Percentiles rank a stretch among this genome's conserved stretches.
These are phyloP conservation scores for Garra rufa DNA, from an alignment of 2,113 vertebrate species.

Conservation along the genomic window DNA sequence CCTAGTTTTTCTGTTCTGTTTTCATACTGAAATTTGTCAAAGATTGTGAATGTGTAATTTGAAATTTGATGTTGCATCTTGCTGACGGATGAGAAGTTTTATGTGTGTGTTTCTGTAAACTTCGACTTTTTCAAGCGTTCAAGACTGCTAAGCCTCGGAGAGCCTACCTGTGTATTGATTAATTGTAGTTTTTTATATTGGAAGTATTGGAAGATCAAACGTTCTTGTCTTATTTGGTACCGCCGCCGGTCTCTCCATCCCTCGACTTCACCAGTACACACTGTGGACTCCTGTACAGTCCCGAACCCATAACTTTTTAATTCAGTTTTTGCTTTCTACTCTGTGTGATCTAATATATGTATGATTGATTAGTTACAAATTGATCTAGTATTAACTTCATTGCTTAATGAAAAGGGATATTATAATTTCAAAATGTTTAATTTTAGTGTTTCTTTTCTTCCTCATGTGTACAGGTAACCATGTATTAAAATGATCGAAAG, in stretches of 20 bases:
- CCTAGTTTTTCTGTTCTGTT: slow-evolving; percentile 78
- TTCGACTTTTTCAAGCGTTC: slow-evolving; percentile 67
- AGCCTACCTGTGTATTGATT: slow-evolving; percentile 81
- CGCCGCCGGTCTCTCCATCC: slow-evolving; percentile 68
- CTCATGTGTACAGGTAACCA: slow-evolving; percentile 92
- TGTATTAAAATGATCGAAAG: slow-evolving; percentile 93
- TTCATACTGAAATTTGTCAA: slow-evolving; percentile 81
- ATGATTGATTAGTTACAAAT: slow-evolving; percentile 88
- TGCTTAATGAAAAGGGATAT: slow-evolving; percentile 99
- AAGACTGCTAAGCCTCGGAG: slow-evolving; percentile 82
- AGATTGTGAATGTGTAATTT: slow-evolving; percentile 83
- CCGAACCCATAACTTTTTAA: slow-evolving; percentile 94
- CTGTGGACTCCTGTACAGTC: slow-evolving; percentile 73
- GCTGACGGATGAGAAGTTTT: slow-evolving; percentile 72
- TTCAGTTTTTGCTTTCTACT: slow-evolving; percentile 84
- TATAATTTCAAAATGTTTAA: slow-evolving; percentile 95
- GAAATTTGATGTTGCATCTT: slow-evolving; percentile 88
- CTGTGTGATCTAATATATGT: slow-evolving; percentile 98
- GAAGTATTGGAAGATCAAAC: slow-evolving; percentile 80
- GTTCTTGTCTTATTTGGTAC: slow-evolving; percentile 77
- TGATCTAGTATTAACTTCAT: slow-evolving; percentile 96
- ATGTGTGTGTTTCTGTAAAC: slow-evolving; percentile 72
- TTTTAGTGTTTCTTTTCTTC: slow-evolving; percentile 83
- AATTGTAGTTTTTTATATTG: slow-evolving; percentile 81
- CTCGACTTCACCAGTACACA: slow-evolving; percentile 61